Percentiles rank a stretch among this genome's conserved stretches.
These are phyloP conservation scores for Chelonoidis abingdonii DNA, from an alignment of 2,113 vertebrate genomes.

Conservation along the genomic window DNA sequence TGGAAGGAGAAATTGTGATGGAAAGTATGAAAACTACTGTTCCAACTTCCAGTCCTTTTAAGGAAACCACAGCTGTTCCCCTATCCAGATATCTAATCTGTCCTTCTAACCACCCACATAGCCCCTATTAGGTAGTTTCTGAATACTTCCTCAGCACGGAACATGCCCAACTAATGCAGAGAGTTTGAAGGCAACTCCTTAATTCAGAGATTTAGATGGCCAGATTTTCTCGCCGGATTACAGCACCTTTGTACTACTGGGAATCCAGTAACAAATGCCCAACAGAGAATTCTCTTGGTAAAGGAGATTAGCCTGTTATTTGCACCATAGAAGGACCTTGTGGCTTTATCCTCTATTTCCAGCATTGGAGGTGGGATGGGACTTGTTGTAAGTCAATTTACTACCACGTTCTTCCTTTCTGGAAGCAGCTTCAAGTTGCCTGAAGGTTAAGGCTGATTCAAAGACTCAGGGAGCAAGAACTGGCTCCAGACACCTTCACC, in stretches of 20 bases:
- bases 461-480: neutral
- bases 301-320: neutral
- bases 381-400: neutral
- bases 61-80: neutral
- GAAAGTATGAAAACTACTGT: neutral
- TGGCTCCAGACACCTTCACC: neutral
- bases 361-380: neutral
- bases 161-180: neutral
- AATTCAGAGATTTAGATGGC: neutral
- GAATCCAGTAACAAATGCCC: neutral
- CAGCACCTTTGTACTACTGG: neutral
- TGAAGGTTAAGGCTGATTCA: accelerated
- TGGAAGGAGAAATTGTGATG: neutral
- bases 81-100: neutral
- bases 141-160: neutral
- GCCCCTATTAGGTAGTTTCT: neutral
- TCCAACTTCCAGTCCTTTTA: conserved; percentile 59
- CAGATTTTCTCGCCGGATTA: neutral
- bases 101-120: neutral
- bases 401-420: neutral
- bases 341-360: neutral
- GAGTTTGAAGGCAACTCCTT: neutral
- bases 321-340: neutral
- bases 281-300: neutral
- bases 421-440: neutral